Percentiles rank a stretch among this genome's conserved stretches.
Conservation (phyloP, 2,113 vertebrate species). For the Cyphomyrus discorhynchus region DNA sequence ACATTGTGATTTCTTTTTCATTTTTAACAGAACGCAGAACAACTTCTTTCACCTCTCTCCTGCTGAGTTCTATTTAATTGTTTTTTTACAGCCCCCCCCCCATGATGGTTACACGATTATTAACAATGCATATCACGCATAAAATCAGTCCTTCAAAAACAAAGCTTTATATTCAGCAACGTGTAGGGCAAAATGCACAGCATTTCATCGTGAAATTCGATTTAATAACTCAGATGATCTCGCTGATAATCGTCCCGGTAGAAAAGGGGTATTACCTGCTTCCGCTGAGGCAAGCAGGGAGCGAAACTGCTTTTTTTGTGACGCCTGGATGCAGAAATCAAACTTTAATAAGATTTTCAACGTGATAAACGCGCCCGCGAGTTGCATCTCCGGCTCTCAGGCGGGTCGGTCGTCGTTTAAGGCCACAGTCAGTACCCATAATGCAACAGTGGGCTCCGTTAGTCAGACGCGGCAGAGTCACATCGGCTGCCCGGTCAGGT, state of each 20-base stretch:
- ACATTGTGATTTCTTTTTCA: background rate
- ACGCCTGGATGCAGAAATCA: background rate
- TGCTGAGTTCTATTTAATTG: background rate
- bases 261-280: background rate
- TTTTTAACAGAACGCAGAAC: background rate
- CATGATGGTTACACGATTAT: background rate
- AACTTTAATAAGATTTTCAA: background rate
- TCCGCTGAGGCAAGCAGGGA: background rate
- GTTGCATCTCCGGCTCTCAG: background rate
- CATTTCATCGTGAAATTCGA: background rate
- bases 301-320: background rate
- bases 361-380: background rate
- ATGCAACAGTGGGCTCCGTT: background rate
- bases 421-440: background rate
- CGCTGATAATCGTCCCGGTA: background rate
- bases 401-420: background rate
- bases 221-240: constrained; percentile 4
- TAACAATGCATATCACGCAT: background rate
- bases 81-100: background rate
- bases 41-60: background rate
- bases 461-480: background rate
- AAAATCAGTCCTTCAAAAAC: background rate
- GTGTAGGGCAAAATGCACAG: background rate
- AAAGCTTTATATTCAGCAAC: background rate
- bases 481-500: background rate